Base-by-base conservation (phyloP, 2,888 invertebrate species). In the Meliscaeva auricollis region DNA sequence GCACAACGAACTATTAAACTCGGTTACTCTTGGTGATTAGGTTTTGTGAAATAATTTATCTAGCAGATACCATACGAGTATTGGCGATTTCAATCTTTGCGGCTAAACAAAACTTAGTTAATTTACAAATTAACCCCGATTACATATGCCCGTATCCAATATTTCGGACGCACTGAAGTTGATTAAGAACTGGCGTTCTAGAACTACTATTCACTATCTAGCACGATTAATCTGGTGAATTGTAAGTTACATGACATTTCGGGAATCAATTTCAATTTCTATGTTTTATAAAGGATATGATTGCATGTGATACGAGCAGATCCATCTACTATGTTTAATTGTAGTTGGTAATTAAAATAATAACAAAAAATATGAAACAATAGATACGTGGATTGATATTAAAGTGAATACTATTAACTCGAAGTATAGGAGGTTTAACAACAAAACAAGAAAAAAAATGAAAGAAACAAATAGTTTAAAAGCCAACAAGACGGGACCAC, bases 221-320 rank as follows among this genome's bases (percentile, higher is more conserved):
- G 38, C 38, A 26, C n/a, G 73, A 32, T 38, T 11, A 17, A 74
- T 74, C 54, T 20, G 26, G 35, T 1, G 38, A 20, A 41, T 20
- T 22, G 62, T 56, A 26, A 4, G 11, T 66, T 30, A 74, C 74
- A 83, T 41, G 68, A 78, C 74, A 83, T 78, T 73, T 72, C 20
- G 50, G n/a, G 22, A 22, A 62, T 64, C 35, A 62, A 78, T 56
- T 41, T 46, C 26, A 62, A 78, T 38, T 17, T 30, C n/a, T n/a
- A 20, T 56, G 46, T 41, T 72, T 20, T 30, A 72, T 35, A 30
- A 38, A 50, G 44, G 66, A 41, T 38, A 76, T 35, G 44, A 81
- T 83, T 54, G 73, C 78, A 78, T 83, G 83, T 69, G 54, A 82
- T 41, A 52, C 41, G 11, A 2, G 50, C 9, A 17, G n/a, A 72